Evolutionary conservation across 2,797 vertebrate species (phyloP).

Genomic region (Myotis pilosus): DNA sequence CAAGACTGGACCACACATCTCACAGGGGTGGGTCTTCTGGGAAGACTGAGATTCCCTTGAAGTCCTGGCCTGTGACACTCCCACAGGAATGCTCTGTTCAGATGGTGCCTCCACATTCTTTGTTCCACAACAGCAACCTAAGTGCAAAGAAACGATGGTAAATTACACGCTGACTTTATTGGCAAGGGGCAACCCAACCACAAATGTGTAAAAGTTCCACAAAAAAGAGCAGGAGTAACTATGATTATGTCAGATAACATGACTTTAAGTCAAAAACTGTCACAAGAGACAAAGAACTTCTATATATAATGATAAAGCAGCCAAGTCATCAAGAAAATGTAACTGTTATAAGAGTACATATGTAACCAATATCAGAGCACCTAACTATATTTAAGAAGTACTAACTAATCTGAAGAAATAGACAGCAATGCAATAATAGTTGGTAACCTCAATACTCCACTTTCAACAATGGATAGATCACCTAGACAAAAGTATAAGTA

Average conservation of each 20-base stretch:
- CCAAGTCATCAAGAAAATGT: background rate
- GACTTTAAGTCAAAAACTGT: background rate
- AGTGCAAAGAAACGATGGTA: background rate
- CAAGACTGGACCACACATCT: background rate
- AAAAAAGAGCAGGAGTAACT: background rate
- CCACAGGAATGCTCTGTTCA: background rate
- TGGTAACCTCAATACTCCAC: background rate
- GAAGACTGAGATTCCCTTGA: background rate
- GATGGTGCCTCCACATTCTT: background rate
- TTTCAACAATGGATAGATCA: background rate
- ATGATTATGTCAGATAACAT: background rate
- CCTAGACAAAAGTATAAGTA: background rate
- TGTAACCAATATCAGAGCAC: background rate
- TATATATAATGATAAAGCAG: background rate
- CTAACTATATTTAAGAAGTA: background rate
- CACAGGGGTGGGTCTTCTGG: background rate
- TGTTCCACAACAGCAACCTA: constrained; percentile 1
- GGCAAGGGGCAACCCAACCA: background rate
- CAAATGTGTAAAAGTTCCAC: too few relatives aligned
- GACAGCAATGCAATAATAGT: background rate
- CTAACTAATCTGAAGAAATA: background rate
- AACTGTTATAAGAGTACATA: background rate
- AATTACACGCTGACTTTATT: background rate
- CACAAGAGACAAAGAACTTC: background rate
- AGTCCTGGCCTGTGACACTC: background rate